Evolutionary conservation across 1,140 invertebrate genomes (phyloP), one percentile per base, ranked within the genome.

Genomic region (Bombus superbus): DNA sequence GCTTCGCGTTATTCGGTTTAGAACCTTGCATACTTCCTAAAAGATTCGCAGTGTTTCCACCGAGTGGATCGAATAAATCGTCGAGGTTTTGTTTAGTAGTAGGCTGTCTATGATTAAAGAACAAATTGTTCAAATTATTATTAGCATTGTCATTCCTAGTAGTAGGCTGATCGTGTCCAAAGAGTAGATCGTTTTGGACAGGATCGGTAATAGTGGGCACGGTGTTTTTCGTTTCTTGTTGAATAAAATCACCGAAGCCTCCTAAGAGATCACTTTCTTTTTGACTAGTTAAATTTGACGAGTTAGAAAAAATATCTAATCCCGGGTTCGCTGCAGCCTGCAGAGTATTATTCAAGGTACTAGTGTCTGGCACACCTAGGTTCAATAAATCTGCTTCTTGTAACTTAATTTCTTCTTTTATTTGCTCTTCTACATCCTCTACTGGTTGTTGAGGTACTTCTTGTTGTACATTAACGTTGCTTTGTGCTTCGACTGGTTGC

Each of bases 191-290:
- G 40, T 88, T 90, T 2, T 88, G 69, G 13, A 66, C 66, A 44
- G 91, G 64, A 78, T 94, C 88, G 44, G 88, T 93, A 40, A 91
- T 86, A n/a, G 79, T 89, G 6, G 85, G 88, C 35, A 83, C 88
- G 4, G 92, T 80, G n/a, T 83, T 91, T 75, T 89, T 92, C 0
- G 91, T 42, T 15, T 91, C 85, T 74, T 83, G 86, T 74, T 90
- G 92, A 77, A 89, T 85, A 82, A 94, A 95, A 10, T 92, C 88
- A 15, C 94, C 94, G 83, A 97, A 96, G 42, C 95, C 96, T 59
- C 96, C 96, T 35, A 97, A 94, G 73, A 97, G 94, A 95, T 97
- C 97, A 90, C 73, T 92, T 77, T 92, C 90, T n/a, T 90, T 92
- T 32, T 94, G 92, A 86, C 90, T 91, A 77, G 47, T 53, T 53